A percentile compares a stretch with the other conserved stretches of the same genome.
These are phyloP conservation scores for Dolichallabes microphthalmus DNA, from an alignment of 2,113 vertebrate species.

Conservation along the genomic window DNA sequence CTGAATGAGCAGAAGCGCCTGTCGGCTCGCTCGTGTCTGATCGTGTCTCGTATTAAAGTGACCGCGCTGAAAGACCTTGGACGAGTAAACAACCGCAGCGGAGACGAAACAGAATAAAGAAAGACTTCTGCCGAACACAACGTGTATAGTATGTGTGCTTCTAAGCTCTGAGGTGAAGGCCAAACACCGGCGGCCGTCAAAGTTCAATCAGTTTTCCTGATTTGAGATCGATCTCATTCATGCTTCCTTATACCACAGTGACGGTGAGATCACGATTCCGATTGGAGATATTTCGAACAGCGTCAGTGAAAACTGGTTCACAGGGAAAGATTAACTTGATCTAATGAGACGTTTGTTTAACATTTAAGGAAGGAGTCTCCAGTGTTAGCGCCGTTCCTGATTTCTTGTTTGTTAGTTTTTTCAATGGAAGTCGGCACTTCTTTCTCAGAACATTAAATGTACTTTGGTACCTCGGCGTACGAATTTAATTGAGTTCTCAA, in stretches of 20 bases:
- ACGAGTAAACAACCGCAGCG: slow-evolving; percentile 61
- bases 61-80: slow-evolving; percentile 72
- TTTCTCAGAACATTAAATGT: too few relatives aligned
- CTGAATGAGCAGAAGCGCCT: slow-evolving; percentile 27
- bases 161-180: background rate
- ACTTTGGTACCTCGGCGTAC: too few relatives aligned
- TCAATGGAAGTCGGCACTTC: too few relatives aligned
- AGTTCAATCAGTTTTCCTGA: background rate
- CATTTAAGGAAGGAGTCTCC: background rate
- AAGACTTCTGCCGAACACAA: slow-evolving; percentile 39
- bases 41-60: slow-evolving; percentile 53
- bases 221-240: background rate
- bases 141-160: slow-evolving; percentile 19
- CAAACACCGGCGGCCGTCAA: background rate
- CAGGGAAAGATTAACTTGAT: background rate
- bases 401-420: too few relatives aligned
- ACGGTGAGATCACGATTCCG: background rate
- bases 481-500: too few relatives aligned
- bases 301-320: background rate
- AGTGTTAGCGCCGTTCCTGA: too few relatives aligned
- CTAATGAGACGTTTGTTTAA: background rate
- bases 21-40: slow-evolving; percentile 39
- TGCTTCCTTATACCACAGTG: background rate
- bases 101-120: slow-evolving; percentile 16
- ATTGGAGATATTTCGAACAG: background rate